Percentiles rank a stretch among this genome's conserved stretches.
phyloP scores from a whole-genome alignment of 1,140 invertebrate species.

The Meloidogyne floridensis region DNA sequence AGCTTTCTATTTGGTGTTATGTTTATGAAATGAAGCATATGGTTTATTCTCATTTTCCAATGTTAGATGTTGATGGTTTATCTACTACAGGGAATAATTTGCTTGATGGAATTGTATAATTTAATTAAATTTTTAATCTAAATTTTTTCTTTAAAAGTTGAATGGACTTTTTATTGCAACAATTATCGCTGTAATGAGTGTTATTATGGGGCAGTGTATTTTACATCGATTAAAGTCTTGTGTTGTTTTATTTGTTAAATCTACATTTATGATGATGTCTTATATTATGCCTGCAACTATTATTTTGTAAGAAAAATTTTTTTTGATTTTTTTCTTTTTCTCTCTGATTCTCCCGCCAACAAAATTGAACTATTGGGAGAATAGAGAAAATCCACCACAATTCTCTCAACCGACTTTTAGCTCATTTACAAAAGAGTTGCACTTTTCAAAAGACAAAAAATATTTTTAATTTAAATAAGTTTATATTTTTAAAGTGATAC shows the following conservation, averaged over 20 bases:
- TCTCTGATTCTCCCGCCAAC: too few relatives aligned
- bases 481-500: background rate
- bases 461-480: background rate
- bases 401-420: background rate
- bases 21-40: background rate
- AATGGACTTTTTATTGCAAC: background rate
- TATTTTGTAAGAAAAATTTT: background rate
- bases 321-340: background rate
- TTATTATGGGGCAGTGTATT: slow-evolving; percentile 1
- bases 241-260: slow-evolving; percentile 2
- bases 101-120: background rate
- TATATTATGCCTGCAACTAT: slow-evolving; percentile 1
- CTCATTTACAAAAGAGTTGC: background rate
- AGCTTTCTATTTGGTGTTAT: background rate
- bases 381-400: too few relatives aligned
- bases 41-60: background rate
- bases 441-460: too few relatives aligned
- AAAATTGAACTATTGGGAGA: too few relatives aligned
- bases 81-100: background rate
- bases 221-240: background rate
- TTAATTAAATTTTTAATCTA: background rate
- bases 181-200: slow-evolving; percentile 1
- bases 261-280: background rate
- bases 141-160: slow-evolving; percentile 4
- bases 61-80: background rate